Conservation (phyloP, 2,888 invertebrate species). For the Tyria jacobaeae region DNA sequence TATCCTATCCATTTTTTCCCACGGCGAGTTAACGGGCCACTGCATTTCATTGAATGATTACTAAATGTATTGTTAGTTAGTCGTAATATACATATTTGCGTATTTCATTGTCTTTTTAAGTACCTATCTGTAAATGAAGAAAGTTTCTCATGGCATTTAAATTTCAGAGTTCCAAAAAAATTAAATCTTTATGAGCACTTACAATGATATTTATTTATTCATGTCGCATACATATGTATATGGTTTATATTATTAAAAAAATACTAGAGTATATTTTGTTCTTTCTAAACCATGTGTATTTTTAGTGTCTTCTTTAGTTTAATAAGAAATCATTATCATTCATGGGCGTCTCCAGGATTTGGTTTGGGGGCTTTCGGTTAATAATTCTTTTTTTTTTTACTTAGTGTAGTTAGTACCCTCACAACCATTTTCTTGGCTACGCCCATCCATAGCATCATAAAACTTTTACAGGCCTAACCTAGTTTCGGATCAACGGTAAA, state of each 20-base stretch:
- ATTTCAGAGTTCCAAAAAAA: neutral
- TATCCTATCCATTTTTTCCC: constrained; percentile 48
- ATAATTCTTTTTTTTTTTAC: neutral
- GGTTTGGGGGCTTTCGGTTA: neutral
- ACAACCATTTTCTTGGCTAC: constrained; percentile 16
- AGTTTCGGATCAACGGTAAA: constrained; percentile 24
- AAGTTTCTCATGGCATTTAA: no score
- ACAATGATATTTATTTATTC: neutral
- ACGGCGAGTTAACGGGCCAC: constrained; percentile 49
- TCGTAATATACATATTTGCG: constrained; percentile 36
- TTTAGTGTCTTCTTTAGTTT: neutral
- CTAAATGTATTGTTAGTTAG: constrained; percentile 39
- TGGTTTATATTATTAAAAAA: no score
- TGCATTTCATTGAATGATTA: constrained; percentile 54
- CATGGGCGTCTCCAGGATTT: constrained; percentile 19
- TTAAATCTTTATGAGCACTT: neutral
- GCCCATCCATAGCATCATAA: constrained; percentile 24
- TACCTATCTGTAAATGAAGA: constrained; percentile 1
- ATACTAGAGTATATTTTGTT: neutral
- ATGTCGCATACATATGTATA: neutral
- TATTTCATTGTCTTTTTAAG: constrained; percentile 25
- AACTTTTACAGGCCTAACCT: constrained; percentile 30
- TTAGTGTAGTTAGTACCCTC: neutral
- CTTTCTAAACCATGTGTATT: neutral
- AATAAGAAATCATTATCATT: constrained; percentile 1